phyloP scores from a whole-genome alignment of 2,797 vertebrate species.

The Sorex maritimensis region DNA sequence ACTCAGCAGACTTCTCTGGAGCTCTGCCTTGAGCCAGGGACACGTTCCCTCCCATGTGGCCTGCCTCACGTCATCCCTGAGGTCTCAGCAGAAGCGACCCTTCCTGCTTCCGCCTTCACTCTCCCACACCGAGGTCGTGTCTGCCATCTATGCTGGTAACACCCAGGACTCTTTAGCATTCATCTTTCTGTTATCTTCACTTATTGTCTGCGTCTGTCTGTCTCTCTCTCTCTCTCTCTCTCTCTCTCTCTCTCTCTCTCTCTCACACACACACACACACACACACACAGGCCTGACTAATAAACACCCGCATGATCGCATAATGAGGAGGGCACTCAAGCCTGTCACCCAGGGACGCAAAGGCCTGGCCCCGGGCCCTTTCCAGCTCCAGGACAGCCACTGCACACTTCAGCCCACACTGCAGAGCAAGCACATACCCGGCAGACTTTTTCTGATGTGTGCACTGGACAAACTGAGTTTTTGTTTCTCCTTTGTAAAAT shows the following conservation, averaged over 20 bases:
- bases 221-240: no score
- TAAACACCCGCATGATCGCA: neutral
- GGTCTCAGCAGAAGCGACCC: constrained; percentile 3
- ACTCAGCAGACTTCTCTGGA: neutral
- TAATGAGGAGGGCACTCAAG: neutral
- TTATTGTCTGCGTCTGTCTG: neutral
- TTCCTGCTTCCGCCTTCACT: neutral
- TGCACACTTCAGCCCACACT: neutral
- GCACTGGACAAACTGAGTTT: neutral
- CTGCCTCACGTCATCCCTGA: neutral
- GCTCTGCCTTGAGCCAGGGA: neutral
- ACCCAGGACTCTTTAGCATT: neutral
- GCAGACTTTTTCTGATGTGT: neutral
- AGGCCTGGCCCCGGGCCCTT: no score
- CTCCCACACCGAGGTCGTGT: neutral
- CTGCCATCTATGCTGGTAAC: neutral
- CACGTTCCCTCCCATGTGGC: neutral
- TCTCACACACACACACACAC: neutral
- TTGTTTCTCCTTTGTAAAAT: neutral
- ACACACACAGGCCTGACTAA: neutral
- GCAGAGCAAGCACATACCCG: neutral
- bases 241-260: no score
- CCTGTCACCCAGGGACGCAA: no score
- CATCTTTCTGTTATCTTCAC: constrained; percentile 35
- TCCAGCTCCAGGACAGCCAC: no score